Conservation (phyloP, 2,888 invertebrate genomes). For the Tenodera sinensis region DNA sequence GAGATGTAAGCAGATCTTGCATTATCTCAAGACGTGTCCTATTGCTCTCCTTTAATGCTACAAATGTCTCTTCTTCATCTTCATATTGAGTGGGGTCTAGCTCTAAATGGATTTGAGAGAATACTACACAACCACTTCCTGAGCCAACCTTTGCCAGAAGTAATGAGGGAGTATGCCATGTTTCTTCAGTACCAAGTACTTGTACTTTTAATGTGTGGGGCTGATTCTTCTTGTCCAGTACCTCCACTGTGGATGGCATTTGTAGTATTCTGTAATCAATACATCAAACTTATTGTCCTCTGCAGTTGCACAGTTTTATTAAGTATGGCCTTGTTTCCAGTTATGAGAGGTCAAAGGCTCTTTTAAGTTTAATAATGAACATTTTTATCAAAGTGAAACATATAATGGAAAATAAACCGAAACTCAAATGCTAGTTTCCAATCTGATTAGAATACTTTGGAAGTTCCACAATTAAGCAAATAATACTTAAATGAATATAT, state of each 20-base stretch:
- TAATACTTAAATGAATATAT: too few relatives aligned
- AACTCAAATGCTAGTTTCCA: too few relatives aligned
- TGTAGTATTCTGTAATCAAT: conserved; percentile 27
- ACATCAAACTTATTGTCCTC: neutral
- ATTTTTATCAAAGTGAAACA: too few relatives aligned
- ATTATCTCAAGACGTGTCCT: conserved; percentile 73
- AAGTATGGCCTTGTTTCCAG: too few relatives aligned
- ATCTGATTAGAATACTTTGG: too few relatives aligned
- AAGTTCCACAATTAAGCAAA: too few relatives aligned
- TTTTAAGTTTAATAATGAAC: too few relatives aligned
- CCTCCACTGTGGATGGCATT: conserved; percentile 40
- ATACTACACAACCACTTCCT: conserved; percentile 12
- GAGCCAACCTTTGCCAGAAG: conserved; percentile 64
- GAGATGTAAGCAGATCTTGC: conserved; percentile 66
- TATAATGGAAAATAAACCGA: too few relatives aligned
- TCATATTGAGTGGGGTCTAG: conserved; percentile 67
- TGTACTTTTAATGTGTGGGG: conserved; percentile 70
- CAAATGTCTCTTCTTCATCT: conserved; percentile 56
- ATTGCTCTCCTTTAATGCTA: conserved; percentile 59
- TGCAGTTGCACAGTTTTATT: neutral
- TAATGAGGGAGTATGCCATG: conserved; percentile 82
- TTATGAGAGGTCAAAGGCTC: too few relatives aligned
- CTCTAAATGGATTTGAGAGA: conserved; percentile 65
- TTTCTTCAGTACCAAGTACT: conserved; percentile 77
- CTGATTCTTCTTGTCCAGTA: conserved; percentile 50